These are phyloP conservation scores for Lydus trimaculatus DNA, from an alignment of 2,888 invertebrate genomes.

Conservation along the genomic window DNA sequence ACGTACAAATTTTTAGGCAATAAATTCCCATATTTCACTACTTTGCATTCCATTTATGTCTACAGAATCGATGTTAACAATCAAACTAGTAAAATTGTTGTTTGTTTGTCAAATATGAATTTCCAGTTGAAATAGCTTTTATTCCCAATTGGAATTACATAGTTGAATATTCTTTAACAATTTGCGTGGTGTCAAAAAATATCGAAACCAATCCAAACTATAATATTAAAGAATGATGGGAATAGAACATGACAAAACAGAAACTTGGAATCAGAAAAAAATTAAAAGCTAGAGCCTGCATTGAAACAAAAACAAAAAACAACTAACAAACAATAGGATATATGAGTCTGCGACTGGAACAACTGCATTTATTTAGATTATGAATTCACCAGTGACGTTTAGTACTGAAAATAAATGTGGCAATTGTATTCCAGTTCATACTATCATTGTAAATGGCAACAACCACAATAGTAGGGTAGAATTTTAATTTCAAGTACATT, in stretches of 20 bases:
- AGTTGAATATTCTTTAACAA: constrained; percentile 1
- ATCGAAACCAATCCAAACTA: neutral
- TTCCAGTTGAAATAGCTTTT: constrained; percentile 1
- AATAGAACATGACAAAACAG: neutral
- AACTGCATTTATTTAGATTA: constrained; percentile 9
- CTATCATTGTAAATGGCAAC: neutral
- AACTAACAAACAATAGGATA: constrained; percentile 3
- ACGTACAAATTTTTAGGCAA: neutral
- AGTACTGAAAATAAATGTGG: constrained; percentile 1
- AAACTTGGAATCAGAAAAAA: neutral
- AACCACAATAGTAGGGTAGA: neutral
- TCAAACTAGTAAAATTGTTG: constrained; percentile 8
- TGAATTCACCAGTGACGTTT: constrained; percentile 6
- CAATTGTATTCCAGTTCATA: constrained; percentile 6
- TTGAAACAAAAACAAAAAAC: neutral
- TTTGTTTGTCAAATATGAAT: constrained; percentile 6
- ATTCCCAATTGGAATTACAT: constrained; percentile 4
- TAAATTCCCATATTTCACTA: neutral
- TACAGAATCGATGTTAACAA: neutral
- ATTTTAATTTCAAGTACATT: neutral
- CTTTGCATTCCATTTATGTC: neutral
- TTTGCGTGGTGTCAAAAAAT: constrained; percentile 5
- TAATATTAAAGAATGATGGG: neutral
- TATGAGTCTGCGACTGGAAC: constrained; percentile 3
- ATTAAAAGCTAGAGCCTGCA: neutral